phyloP scores from a whole-genome alignment of 2,888 invertebrate species.

The Patella ulyssiponensis region DNA sequence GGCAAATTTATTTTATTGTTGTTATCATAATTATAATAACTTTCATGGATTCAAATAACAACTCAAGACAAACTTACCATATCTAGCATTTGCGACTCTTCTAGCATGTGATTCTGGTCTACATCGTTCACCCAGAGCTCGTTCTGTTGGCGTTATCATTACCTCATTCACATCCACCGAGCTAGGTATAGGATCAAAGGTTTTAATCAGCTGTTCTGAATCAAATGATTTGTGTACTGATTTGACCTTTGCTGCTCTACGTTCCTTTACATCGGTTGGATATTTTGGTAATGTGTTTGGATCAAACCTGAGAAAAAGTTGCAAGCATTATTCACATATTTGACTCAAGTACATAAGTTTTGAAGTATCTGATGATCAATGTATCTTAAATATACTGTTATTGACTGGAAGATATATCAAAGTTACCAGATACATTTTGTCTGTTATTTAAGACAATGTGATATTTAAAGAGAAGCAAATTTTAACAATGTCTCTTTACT shows the following conservation, averaged over 20 bases:
- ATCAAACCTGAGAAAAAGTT: slow-evolving; percentile 37
- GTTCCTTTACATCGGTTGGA: slow-evolving; percentile 29
- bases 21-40: too few species aligned
- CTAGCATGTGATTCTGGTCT: not conserved
- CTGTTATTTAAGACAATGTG: too few species aligned
- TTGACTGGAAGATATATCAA: too few species aligned
- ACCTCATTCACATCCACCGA: not conserved
- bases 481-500: too few species aligned
- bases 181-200: slow-evolving; percentile 23
- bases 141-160: not conserved
- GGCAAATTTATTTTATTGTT: too few species aligned
- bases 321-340: too few species aligned
- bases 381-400: too few species aligned
- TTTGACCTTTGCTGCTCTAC: slow-evolving; percentile 30
- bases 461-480: too few species aligned
- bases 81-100: not conserved
- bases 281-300: slow-evolving; percentile 36
- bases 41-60: too few species aligned
- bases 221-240: slow-evolving; percentile 21
- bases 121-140: not conserved
- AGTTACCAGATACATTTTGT: too few species aligned
- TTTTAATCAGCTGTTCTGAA: slow-evolving; percentile 22
- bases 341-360: too few species aligned
- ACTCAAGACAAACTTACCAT: not conserved
- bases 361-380: too few species aligned